Base-by-base conservation (phyloP, 1,140 invertebrate species). In the Archegozetes longisetosus region DNA sequence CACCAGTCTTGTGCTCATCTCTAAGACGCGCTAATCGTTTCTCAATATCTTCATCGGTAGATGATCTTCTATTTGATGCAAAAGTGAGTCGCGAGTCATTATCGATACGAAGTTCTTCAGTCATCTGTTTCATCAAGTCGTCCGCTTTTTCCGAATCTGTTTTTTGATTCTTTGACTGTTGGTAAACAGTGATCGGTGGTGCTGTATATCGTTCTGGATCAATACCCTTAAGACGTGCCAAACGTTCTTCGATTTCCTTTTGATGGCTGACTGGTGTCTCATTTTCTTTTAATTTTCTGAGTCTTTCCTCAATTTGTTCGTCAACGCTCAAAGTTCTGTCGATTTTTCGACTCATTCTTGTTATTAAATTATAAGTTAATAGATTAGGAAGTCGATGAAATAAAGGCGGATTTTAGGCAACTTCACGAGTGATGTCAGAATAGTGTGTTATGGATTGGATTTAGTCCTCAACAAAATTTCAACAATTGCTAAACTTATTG, bases 161-260 rank as follows among this genome's bases (percentile, higher is more conserved):
- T 24, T 26, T 22, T n/a, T 53, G 46, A 27, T 55, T 47, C 12
- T 20, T 50, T 1, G 27, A 17, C 17, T 49, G 14, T 9, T 57
- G 55, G 25, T 57, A 57, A 26, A 64, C 58, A 24, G 55, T 32
- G 20, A 65, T 64, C 13, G 62, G 64, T 25, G 64, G 62, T 25
- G 55, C 52, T 22, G 53, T 62, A 49, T 65, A 65, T 17, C 48
- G 55, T 22, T 52, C 29, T 6, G 64, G 64, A 55, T 65, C 62
- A 51, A 62, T 62, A 46, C 61, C 60, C 53, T 60, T 65, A 6
- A 65, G 28, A 27, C 56, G 62, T 23, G 64, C 64, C 13, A 65
- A 32, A 25, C 64, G 60, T 53, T 63, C 62, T 58, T 61, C 61
- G 40, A 65, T 61, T 61, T 63, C 64, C 28, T 58, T 58, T n/a